These are phyloP conservation scores for Desoria tigrina DNA, from an alignment of 2,888 invertebrate genomes.

Conservation along the genomic window DNA sequence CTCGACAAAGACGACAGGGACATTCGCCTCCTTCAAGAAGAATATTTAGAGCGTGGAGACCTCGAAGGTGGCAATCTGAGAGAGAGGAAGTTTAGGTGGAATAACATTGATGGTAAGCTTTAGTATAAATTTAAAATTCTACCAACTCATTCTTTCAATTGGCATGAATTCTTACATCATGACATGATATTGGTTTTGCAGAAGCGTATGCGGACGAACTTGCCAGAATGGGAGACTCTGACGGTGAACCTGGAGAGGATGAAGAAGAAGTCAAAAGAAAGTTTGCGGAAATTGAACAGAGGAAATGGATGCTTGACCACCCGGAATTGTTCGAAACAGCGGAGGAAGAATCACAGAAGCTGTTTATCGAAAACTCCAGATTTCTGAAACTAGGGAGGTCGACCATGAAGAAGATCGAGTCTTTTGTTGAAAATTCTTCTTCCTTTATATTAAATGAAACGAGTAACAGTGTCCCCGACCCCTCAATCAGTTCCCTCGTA, in stretches of 20 bases:
- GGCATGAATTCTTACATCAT: too few species aligned
- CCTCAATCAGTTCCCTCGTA: conserved; percentile 18
- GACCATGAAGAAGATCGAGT: conserved; percentile 54
- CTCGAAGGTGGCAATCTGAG: conserved; percentile 65
- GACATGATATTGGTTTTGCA: too few species aligned
- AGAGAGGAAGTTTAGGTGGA: conserved; percentile 83
- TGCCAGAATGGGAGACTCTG: conserved; percentile 49
- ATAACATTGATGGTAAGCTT: conserved; percentile 64
- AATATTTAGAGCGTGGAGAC: conserved; percentile 87
- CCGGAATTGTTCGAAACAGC: conserved; percentile 40
- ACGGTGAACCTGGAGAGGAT: conserved; percentile 65
- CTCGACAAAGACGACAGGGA: conserved; percentile 86
- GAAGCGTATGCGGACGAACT: conserved; percentile 53
- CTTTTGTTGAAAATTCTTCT: conserved; percentile 28
- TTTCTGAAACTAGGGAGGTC: conserved; percentile 60
- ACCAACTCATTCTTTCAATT: background rate
- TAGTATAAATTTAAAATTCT: background rate
- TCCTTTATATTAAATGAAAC: conserved; percentile 19
- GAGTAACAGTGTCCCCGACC: conserved; percentile 22
- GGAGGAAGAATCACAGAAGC: conserved; percentile 44
- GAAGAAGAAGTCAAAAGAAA: conserved; percentile 77
- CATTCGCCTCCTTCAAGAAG: conserved; percentile 78
- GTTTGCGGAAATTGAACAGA: conserved; percentile 75
- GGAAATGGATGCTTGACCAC: conserved; percentile 69
- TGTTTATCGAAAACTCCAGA: conserved; percentile 56